Base-by-base conservation (phyloP, 2,888 invertebrate species). In the Eumerus sabulonum region DNA sequence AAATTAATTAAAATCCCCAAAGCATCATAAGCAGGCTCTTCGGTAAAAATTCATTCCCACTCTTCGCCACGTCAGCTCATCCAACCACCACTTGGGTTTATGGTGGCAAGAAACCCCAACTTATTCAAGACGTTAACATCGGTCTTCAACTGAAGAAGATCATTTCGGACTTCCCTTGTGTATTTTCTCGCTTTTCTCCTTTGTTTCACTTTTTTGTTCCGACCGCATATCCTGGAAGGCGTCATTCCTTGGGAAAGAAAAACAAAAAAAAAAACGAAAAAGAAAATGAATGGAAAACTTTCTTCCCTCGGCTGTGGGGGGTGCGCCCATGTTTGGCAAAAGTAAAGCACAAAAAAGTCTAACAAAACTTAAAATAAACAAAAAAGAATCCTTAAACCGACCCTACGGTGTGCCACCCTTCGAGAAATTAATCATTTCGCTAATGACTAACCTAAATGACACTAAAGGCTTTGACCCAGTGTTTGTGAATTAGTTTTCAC, bases 1-100 rank as follows among this genome's bases (percentile, higher is more conserved):
- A 68, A 77, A 79, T 79, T 79, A 79, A 79, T 79, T 79, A 79
- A 79, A 79, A 79, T 79, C 79, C 79, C 60, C 54, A 79, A 73
- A 79, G 79, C 67, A 60, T 68, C 64, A 73, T 79, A 74, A 79
- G 73, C 68, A 79, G 73, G 44, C 68, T 67, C 74, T 68, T 57
- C 66, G 40, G 50, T 59, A 57, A 66, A 71, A 57, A 50, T 35
- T 51, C 48, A 13, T 19, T 47, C 12, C 54, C 60, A 60, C 53
- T 45, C 38, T 47, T 36, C 36, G 54, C 40, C 42, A 59, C 51
- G 68, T 17, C 50, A 60, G 5, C 47, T 18, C 19, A 19, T 14
- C 56, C 57, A 59, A 38, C 57, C 18, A n/a, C n/a, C n/a, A n/a
- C n/a, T 16, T 40, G 63, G 2, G 44, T 54, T 16, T 16, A 36